Evolutionary conservation across 37 sponge, comb jelly and placozoan genomes (phyloP).

Genomic region (Beroe ovata): DNA sequence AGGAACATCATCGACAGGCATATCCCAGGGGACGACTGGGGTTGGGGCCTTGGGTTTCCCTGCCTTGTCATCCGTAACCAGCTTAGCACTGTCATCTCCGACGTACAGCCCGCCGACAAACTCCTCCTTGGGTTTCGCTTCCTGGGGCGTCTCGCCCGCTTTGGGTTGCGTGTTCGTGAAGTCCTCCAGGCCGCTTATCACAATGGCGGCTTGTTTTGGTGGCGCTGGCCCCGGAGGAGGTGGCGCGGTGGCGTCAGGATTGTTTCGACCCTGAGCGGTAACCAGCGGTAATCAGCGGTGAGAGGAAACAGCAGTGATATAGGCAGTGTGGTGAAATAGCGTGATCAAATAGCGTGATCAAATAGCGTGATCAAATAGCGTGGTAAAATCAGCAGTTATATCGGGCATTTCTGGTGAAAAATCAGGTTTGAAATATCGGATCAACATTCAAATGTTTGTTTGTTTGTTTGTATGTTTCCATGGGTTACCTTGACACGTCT

Average conservation of each 20-base stretch:
- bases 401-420: too few relatives aligned
- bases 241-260: conserved; percentile 38
- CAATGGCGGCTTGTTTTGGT: conserved; percentile 60
- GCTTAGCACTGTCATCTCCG: conserved; percentile 54
- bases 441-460: too few relatives aligned
- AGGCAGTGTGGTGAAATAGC: background rate
- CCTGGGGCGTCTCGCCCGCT: conserved; percentile 10
- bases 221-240: conserved; percentile 2
- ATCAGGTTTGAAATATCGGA: too few relatives aligned
- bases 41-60: background rate
- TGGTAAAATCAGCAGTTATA: too few relatives aligned
- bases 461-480: too few relatives aligned
- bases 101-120: conserved; percentile 61
- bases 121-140: conserved; percentile 10
- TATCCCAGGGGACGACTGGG: conserved; percentile 5
- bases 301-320: background rate
- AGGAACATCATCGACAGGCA: conserved; percentile 30
- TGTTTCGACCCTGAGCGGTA: conserved; percentile 11
- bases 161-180: conserved; percentile 48
- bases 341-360: too few relatives aligned
- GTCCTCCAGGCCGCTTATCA: conserved; percentile 23
- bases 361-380: too few relatives aligned
- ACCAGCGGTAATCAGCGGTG: conserved; percentile 12
- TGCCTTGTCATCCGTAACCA: conserved; percentile 58
- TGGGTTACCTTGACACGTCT: conserved; percentile 63